phyloP scores from a whole-genome alignment of 1,140 invertebrate genomes.

The Watersipora subatra region DNA sequence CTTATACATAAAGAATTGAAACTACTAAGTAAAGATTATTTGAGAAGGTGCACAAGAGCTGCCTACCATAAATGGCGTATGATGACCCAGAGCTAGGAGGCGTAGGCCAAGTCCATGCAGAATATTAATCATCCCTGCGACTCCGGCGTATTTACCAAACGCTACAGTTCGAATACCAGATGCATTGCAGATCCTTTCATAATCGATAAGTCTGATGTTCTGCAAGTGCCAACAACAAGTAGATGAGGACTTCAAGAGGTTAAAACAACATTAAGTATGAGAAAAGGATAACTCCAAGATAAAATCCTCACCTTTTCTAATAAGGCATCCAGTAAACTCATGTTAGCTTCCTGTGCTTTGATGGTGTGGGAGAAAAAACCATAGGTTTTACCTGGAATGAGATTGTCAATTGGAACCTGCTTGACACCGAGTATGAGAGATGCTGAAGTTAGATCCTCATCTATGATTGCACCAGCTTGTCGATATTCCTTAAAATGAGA shows the following conservation, averaged over 20 bases:
- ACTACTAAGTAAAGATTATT: too few species aligned
- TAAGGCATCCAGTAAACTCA: conserved; percentile 89
- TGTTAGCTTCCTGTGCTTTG: conserved; percentile 95
- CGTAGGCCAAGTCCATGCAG: conserved; percentile 87
- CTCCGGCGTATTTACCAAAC: conserved; percentile 96
- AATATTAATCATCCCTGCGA: conserved; percentile 97
- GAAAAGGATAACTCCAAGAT: neutral
- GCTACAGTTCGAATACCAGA: conserved; percentile 82
- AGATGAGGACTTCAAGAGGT: neutral
- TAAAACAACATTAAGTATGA: conserved; percentile 3
- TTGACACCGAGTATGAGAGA: conserved; percentile 94
- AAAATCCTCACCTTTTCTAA: conserved; percentile 46
- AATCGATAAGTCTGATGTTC: conserved; percentile 92
- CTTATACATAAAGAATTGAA: too few species aligned
- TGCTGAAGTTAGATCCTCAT: conserved; percentile 92
- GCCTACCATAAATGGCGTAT: conserved; percentile 93
- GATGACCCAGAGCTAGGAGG: conserved; percentile 85
- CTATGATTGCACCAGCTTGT: conserved; percentile 72
- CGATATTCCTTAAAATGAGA: conserved; percentile 61
- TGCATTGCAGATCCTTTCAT: conserved; percentile 85
- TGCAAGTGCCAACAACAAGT: conserved; percentile 30
- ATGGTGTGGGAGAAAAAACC: conserved; percentile 99
- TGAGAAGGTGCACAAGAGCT: neutral
- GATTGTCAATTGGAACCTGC: conserved; percentile 80
- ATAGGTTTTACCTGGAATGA: conserved; percentile 91